Base-by-base conservation (phyloP, 2,113 vertebrate genomes). In the Catharus minimus region DNA sequence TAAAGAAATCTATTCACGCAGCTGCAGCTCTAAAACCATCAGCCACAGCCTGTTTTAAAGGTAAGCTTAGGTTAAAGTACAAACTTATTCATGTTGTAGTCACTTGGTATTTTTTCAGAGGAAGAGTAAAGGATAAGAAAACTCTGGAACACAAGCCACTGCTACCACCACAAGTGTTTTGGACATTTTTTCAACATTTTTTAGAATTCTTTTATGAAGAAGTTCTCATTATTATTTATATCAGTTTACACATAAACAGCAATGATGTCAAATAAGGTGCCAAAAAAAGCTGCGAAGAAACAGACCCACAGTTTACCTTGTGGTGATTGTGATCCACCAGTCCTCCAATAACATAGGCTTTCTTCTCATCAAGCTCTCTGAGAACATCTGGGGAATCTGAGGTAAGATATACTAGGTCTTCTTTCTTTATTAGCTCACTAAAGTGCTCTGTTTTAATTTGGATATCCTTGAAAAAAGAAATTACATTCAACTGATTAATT, bases 291-390 rank as follows among this genome's bases (percentile, higher is more conserved):
- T 68, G 36, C 43, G 53, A 83, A 81, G 43, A 82, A 94, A 61
- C 1, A 11, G 15, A 82, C 9, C 7, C 52, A n/a, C 10, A 5
- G 8, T 46, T 72, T 97, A 99, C 99, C 98, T 99, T 99, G 88
- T 99, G 98, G 90, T 99, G 99, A 95, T 99, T 99, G 96, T 99
- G 99, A 97, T 99, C 99, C 83, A 99, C 99, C 57, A 99, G 95
- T 26, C 99, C 99, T 93, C 99, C 99, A 4, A 99, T 99, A 52
- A 99, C 97, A 20, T 99, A 99, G 27, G 98, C 99, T 92, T 99
- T 99, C 49, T 95, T 97, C 50, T 98, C 98, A 94, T 99, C 99
- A 73, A 99, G 97, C 89, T 99, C 98, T 39, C 96, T 96, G 73
- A 99, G 97, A 30, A 99, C 26, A 0, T 99, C 98, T 13, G 99